Evolutionary conservation across 2,797 vertebrate species (phyloP), one percentile per base, ranked within the genome.

Genomic region (Pantherophis alleghaniensis): DNA sequence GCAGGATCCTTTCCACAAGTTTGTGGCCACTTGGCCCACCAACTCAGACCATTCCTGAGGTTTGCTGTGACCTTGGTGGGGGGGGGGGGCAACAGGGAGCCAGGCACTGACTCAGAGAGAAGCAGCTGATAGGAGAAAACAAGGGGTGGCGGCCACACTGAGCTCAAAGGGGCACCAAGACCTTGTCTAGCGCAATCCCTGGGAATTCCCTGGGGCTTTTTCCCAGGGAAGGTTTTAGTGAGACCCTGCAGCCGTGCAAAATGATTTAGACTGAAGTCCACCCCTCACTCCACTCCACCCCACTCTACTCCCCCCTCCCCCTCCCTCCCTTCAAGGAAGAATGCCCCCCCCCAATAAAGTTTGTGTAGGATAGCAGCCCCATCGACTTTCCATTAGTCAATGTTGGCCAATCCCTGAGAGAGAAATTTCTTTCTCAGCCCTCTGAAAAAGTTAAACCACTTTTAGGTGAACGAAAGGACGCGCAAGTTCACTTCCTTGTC

Each of bases 21-120:
- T 94, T 93, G 89, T 87, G 93, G 95, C 94, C 53, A 63, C 51
- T 79, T 47, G 20, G 2, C 63, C 66, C 57, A 51, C 28, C 92
- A 87, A 24, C 22, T 74, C 37, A 57, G 86, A 7, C 24, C 32
- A 20, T 90, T 55, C 88, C 37, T 88, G 53, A 42, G 74, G 4
- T 26, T 22, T 57, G 83, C 22, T 53, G 18, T 37, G n/a, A n/a
- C 12, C 22, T 51, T 53, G 7, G n/a, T n/a, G 20, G 32, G 51
- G 60, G 4, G 37, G 7, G 20, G 26, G 51, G 60, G 4, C 47
- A 9, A 2, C 11, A 5, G 26, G 28, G 51, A 28, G 11, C 42
- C 51, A 26, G 42, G 57, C 7, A 22, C 90, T 22, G 56, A 14
- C 74, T 61, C n/a, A 42, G 60, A 55, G 10, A 61, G 57, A 32